Base-by-base conservation (phyloP, 2,113 vertebrate species). In the Hippocampus comes region DNA sequence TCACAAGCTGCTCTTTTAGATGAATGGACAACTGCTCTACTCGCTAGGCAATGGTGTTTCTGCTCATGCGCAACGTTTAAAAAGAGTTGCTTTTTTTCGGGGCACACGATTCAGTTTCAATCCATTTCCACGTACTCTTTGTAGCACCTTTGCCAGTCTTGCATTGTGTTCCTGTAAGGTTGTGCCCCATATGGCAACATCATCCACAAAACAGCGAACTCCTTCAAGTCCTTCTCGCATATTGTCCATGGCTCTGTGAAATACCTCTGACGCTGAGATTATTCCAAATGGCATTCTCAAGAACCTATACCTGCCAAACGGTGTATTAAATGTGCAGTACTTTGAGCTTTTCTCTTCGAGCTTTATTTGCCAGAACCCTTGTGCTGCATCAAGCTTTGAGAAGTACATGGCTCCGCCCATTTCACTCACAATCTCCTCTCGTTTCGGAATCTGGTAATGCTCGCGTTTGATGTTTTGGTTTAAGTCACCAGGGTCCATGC, bases 391-490 rank as follows among this genome's bases (percentile, higher is more conserved):
- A 1, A 71, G 27, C 34, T 78, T 78, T 4, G 14, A 60, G 17
- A 74, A 70, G 7, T 49, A 65, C 11, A 73, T 55, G 10, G 55
- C 64, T n/a, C 66, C 65, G 1, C 69, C 11, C 65, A 75, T 76
- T 27, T 79, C 73, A 49, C 56, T 75, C 21, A 5, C 43, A 5
- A 78, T 78, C 20, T 71, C 38, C 0, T 79, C 51, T 15, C 63
- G 30, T 4, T 61, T 83, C 11, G 77, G 74, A 1, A 77, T 79
- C 17, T 74, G 77, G n/a, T 74, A 77, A 23, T 80, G 56, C 34
- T n/a, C n/a, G n/a, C n/a, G n/a, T n/a, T n/a, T n/a, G n/a, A n/a
- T n/a, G n/a, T n/a, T n/a, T n/a, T n/a, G n/a, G n/a, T n/a, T n/a
- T n/a, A n/a, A n/a, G n/a, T n/a, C n/a, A n/a, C n/a, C n/a, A n/a